A percentile compares a stretch with the other conserved stretches of the same genome.
phyloP scores from a whole-genome alignment of 2,113 vertebrate species.

The Colinus virginianus region DNA sequence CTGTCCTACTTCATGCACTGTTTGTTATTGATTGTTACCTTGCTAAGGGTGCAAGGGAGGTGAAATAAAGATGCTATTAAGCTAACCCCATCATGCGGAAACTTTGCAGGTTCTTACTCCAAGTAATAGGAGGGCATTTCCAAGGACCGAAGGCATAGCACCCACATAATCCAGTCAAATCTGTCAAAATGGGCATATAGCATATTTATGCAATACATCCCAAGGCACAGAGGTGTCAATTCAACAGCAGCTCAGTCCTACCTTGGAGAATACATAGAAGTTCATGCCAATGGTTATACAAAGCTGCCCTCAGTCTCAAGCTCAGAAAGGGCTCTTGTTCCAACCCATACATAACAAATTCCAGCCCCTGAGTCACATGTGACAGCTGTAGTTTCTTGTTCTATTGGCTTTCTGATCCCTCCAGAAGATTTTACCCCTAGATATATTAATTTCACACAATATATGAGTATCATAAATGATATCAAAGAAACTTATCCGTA shows the following conservation, averaged over 20 bases:
- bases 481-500: background rate
- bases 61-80: background rate
- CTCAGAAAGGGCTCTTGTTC: background rate
- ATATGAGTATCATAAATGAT: background rate
- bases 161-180: background rate
- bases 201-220: background rate
- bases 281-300: background rate
- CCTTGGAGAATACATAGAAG: background rate
- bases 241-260: background rate
- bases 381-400: too few species aligned
- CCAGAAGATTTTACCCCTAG: background rate
- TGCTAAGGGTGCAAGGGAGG: background rate
- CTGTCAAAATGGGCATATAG: background rate
- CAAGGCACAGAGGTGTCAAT: background rate
- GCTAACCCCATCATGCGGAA: accelerated
- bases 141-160: background rate
- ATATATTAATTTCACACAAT: accelerated
- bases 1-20: too few species aligned
- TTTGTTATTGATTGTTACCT: background rate
- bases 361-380: background rate
- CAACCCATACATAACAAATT: background rate
- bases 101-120: background rate
- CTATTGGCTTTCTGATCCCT: background rate
- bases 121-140: background rate
- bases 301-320: background rate